phyloP scores from a whole-genome alignment of 2,113 vertebrate genomes.

The Perca fluviatilis region DNA sequence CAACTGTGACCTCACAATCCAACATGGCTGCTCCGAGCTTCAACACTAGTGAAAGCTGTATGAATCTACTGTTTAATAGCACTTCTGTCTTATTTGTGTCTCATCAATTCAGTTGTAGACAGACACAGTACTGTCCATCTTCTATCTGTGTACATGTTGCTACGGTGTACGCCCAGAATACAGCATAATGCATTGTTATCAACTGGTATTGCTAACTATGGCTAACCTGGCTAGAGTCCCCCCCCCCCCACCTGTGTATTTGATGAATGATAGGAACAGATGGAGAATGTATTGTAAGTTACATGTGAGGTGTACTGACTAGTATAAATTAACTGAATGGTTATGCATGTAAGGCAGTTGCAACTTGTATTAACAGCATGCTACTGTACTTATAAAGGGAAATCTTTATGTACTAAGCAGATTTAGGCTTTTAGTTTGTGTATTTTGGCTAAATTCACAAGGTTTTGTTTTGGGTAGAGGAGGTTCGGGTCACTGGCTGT shows the following conservation, averaged over 20 bases:
- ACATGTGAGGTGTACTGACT: background rate
- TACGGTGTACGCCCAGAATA: too few species aligned
- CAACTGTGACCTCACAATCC: too few species aligned
- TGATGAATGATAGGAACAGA: background rate
- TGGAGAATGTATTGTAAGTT: background rate
- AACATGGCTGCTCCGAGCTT: too few species aligned
- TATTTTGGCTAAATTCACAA: slow-evolving; percentile 50
- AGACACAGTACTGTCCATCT: too few species aligned
- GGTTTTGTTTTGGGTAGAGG: slow-evolving; percentile 53
- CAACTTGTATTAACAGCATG: slow-evolving; percentile 6
- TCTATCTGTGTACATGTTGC: too few species aligned
- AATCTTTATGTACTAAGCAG: slow-evolving; percentile 54
- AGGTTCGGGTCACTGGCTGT: slow-evolving; percentile 39
- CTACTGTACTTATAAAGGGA: slow-evolving; percentile 4
- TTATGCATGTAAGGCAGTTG: background rate
- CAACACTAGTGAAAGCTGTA: too few species aligned
- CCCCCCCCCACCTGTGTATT: background rate
- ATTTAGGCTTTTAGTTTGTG: slow-evolving; percentile 44
- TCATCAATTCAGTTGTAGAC: too few species aligned
- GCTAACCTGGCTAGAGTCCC: too few species aligned
- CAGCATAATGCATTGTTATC: too few species aligned
- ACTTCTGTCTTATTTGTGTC: too few species aligned
- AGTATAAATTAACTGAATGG: background rate
- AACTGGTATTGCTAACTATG: too few species aligned
- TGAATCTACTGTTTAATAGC: too few species aligned